phyloP scores from a whole-genome alignment of 2,888 invertebrate species.

The Eumerus sabulonum region DNA sequence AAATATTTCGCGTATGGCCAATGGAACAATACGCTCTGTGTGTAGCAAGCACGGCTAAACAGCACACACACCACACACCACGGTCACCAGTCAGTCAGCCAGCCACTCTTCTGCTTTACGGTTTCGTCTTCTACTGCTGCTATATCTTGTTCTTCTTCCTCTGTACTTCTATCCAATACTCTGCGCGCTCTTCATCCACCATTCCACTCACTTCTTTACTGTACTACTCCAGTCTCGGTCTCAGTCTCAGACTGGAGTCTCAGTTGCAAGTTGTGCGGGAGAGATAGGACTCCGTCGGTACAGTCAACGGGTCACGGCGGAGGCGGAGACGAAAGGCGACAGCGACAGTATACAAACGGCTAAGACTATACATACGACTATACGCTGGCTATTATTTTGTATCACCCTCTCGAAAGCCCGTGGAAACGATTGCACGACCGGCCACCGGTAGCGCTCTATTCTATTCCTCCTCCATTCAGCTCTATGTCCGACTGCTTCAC shows the following conservation, averaged over 20 bases:
- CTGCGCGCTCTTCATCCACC: conserved; percentile 60
- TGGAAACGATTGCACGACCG: conserved; percentile 61
- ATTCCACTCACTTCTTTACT: background rate
- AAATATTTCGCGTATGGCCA: conserved; percentile 78
- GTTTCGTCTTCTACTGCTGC: too few species aligned
- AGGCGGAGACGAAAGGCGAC: conserved; percentile 42
- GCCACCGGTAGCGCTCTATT: conserved; percentile 57
- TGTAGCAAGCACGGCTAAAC: conserved; percentile 41
- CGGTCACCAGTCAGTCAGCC: conserved; percentile 54
- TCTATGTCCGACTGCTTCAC: conserved; percentile 2
- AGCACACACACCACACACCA: conserved; percentile 57
- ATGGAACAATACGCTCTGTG: conserved; percentile 70
- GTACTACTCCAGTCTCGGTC: background rate
- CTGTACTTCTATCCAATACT: conserved; percentile 24
- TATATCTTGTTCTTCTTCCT: background rate
- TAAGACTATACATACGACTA: conserved; percentile 43
- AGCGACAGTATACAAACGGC: conserved; percentile 32
- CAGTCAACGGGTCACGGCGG: conserved; percentile 11
- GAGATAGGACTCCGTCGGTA: conserved; percentile 45
- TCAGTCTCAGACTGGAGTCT: conserved; percentile 15
- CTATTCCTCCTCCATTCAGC: conserved; percentile 10
- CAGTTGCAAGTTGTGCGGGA: too few species aligned
- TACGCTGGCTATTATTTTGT: conserved; percentile 58
- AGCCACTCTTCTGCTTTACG: conserved; percentile 62
- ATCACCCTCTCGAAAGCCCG: conserved; percentile 64